Evolutionary conservation across 2,113 vertebrate species (phyloP), one percentile per base, ranked within the genome.

Genomic region (Toxostoma redivivum): DNA sequence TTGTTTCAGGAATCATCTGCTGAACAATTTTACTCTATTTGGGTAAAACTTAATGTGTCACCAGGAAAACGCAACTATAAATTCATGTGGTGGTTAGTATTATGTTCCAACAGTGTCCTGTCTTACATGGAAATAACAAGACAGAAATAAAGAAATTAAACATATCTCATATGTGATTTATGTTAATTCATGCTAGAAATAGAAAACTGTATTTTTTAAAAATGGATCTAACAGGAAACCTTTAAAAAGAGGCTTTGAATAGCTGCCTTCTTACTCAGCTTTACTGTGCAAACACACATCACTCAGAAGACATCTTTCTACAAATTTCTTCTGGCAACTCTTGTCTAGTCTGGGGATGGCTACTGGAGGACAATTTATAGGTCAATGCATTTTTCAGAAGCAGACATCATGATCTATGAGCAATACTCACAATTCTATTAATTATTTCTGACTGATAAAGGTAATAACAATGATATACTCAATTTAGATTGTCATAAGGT

Each of bases 1-100:
- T 67, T 89, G 48, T 96, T 96, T 77, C 71, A 95, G 71, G 61
- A 85, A 33, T 90, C 92, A 90, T 82, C 77, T 95, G 23, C 56
- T 86, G 67, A 95, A 90, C 11, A 81, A 94, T 87, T 96, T 96
- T 92, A 69, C 33, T 76, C 31, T 17, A 60, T 72, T 82, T 76
- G 50, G 58, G 48, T 77, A 80, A 95, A 94, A 92, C 30, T 40
- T n/a, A 76, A 61, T 65, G 38, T 62, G 30, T 20, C 12, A 61
- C n/a, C 35, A 73, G 42, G n/a, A 88, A 88, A 7, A 65, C 2
- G 1, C 12, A 73, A 7, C 40, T 76, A 80, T 73, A 77, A 93
- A 95, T 54, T 77, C 22, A 47, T 28, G 13, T 44, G 27, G 35
- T 70, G 10, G 18, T 64, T 69, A 35, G 21, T 37, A 27, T 50